A percentile compares a stretch with the other conserved stretches of the same genome.
Conservation (phyloP, 2,797 vertebrate species). For the Cynodonichthys magdalenae region DNA sequence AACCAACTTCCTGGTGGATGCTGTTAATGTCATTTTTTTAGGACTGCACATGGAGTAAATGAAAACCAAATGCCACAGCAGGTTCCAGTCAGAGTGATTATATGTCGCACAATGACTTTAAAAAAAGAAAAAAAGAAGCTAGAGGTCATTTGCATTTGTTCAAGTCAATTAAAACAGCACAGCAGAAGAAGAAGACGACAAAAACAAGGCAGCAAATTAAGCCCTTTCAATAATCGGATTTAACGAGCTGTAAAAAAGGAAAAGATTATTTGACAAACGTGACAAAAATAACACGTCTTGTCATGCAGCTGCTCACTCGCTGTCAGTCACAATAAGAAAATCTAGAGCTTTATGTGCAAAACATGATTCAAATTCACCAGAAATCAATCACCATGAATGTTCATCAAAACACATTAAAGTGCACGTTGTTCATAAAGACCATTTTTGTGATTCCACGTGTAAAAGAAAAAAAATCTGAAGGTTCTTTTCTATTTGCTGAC, state of each 20-base stretch:
- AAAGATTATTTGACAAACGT: constrained; percentile 86
- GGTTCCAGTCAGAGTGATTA: constrained; percentile 59
- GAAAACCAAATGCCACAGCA: constrained; percentile 69
- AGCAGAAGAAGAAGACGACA: constrained; percentile 36
- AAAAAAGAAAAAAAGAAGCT: constrained; percentile 43
- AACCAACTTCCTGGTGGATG: constrained; percentile 49
- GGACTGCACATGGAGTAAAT: constrained; percentile 52
- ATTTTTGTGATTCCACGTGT: no score
- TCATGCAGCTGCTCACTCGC: constrained; percentile 85
- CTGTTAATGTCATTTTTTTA: constrained; percentile 55
- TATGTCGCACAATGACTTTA: constrained; percentile 40
- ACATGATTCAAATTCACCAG: constrained; percentile 48
- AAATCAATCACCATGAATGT: constrained; percentile 49
- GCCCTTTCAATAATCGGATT: constrained; percentile 41
- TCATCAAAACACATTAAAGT: background rate
- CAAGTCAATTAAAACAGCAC: constrained; percentile 66
- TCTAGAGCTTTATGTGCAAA: constrained; percentile 42
- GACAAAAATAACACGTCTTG: constrained; percentile 87
- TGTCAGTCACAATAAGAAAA: constrained; percentile 86
- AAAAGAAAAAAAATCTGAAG: no score
- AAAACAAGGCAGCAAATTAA: constrained; percentile 42
- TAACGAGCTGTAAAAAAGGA: constrained; percentile 79
- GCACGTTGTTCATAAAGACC: no score
- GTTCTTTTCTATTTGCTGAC: constrained; percentile 16
- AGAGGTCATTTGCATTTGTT: constrained; percentile 69